Conservation (phyloP, 2,888 invertebrate genomes). For the Gastrophysa polygoni region DNA sequence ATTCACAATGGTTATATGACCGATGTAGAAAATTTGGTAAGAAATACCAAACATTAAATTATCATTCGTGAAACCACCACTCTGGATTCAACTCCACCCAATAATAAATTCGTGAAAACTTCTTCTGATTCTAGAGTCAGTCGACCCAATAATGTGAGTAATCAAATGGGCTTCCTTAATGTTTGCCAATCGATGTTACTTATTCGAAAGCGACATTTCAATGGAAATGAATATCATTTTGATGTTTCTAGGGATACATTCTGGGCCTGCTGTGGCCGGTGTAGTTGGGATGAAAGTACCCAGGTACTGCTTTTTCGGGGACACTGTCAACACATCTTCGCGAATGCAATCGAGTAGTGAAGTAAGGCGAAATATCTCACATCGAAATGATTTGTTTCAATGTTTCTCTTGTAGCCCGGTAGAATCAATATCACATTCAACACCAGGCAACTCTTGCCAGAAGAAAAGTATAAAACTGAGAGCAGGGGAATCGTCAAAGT, state of each 20-base stretch:
- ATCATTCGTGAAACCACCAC: no score
- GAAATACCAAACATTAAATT: no score
- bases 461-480: slow-evolving; percentile 69
- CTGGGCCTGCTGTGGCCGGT: slow-evolving; percentile 87
- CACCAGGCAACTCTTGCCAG: slow-evolving; percentile 71
- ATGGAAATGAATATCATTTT: no score
- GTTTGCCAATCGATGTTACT: no score
- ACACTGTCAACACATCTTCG: slow-evolving; percentile 90
- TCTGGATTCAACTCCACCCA: no score
- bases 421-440: slow-evolving; percentile 78
- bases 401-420: slow-evolving; percentile 63
- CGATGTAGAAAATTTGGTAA: no score
- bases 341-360: slow-evolving; percentile 79
- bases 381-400: neutral
- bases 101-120: no score
- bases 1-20: no score
- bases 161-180: neutral
- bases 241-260: slow-evolving; percentile 71
- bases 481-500: slow-evolving; percentile 77
- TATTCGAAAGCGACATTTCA: no score
- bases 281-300: slow-evolving; percentile 85
- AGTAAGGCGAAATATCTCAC: slow-evolving; percentile 53
- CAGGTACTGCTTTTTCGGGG: slow-evolving; percentile 88
- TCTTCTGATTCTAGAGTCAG: no score
- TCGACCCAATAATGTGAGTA: no score